phyloP scores from a whole-genome alignment of 1,140 invertebrate genomes.

The Chlorops oryzae region DNA sequence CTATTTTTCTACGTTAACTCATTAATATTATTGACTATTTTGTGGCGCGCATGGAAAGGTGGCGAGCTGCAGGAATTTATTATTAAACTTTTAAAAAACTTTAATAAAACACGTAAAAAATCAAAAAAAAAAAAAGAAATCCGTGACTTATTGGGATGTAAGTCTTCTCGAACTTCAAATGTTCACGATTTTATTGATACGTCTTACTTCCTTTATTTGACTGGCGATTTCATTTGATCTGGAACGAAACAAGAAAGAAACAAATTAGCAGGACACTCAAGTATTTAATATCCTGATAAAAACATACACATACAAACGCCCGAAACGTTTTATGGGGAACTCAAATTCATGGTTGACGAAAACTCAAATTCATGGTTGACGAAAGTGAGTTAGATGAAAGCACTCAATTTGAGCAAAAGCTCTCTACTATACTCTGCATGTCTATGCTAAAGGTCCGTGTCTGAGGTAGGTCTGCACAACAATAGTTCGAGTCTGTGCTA shows the following conservation, averaged over 20 bases:
- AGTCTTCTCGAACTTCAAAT: conserved; percentile 23
- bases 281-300: no score
- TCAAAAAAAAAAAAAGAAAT: conserved; percentile 23
- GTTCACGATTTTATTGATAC: conserved; percentile 39
- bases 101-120: conserved; percentile 38
- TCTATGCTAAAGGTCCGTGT: no score
- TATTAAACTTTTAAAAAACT: conserved; percentile 31
- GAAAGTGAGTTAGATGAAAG: no score
- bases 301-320: no score
- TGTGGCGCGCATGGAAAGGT: conserved; percentile 32
- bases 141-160: background rate
- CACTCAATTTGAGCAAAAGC: no score
- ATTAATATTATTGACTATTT: conserved; percentile 37
- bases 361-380: no score
- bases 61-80: conserved; percentile 40
- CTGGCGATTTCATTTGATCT: conserved; percentile 31
- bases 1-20: conserved; percentile 46
- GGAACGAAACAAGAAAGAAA: background rate
- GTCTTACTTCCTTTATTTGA: conserved; percentile 40
- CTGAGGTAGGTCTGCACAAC: no score
- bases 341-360: no score
- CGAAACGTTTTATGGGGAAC: no score
- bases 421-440: no score
- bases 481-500: no score
- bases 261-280: no score